phyloP scores from a whole-genome alignment of 2,113 vertebrate genomes.

The Suricata suricatta region DNA sequence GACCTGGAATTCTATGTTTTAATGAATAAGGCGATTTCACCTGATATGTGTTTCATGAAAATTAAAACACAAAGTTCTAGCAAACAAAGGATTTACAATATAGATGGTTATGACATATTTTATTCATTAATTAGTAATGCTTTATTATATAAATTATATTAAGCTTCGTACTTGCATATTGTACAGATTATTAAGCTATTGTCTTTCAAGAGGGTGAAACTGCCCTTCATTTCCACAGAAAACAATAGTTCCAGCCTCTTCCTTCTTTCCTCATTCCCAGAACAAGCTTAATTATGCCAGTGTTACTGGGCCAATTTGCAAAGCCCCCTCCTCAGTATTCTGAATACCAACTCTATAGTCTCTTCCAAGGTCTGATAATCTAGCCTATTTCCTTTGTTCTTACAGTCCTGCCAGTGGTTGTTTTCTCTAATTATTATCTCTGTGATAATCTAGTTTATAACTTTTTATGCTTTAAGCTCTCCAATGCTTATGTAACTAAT shows the following conservation, averaged over 20 bases:
- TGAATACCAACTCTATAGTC: too few species aligned
- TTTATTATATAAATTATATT: background rate
- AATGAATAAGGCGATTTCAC: background rate
- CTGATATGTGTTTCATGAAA: background rate
- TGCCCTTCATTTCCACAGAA: background rate
- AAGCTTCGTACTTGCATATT: background rate
- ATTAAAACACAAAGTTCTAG: background rate
- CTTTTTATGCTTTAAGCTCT: background rate
- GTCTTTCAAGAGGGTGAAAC: background rate
- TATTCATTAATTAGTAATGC: background rate
- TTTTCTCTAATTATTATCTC: background rate
- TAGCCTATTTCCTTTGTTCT: background rate
- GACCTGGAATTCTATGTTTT: constrained; percentile 17
- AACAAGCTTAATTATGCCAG: background rate
- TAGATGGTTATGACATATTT: background rate
- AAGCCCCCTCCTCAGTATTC: background rate
- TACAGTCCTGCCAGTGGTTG: background rate
- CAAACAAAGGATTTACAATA: background rate
- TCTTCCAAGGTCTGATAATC: background rate
- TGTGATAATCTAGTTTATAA: background rate
- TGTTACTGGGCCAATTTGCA: accelerated
- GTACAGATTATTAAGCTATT: background rate
- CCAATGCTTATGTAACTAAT: background rate
- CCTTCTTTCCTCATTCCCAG: background rate
- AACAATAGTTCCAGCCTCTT: background rate